A percentile compares a stretch with the other conserved stretches of the same genome.
These are phyloP conservation scores for Thunnus albacares DNA, from an alignment of 2,797 vertebrate genomes.

Conservation along the genomic window DNA sequence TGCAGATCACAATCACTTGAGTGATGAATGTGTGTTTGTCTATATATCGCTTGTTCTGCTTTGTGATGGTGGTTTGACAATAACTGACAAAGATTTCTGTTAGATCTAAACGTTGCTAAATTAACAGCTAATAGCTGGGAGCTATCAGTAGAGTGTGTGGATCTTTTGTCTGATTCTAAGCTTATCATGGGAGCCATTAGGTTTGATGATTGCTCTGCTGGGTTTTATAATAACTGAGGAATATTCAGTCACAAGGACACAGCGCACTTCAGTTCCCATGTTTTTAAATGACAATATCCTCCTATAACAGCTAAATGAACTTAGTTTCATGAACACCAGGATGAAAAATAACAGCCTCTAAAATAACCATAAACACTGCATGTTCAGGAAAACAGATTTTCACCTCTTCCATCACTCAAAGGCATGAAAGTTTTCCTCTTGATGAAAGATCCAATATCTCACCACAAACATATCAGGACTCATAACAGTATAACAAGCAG, in stretches of 20 bases:
- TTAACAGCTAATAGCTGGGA: too few relatives aligned
- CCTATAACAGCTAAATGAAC: constrained; percentile 5
- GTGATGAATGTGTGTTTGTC: too few relatives aligned
- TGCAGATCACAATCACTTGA: too few relatives aligned
- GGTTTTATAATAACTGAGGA: constrained; percentile 11
- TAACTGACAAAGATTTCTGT: too few relatives aligned
- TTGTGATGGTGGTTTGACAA: too few relatives aligned
- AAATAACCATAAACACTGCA: constrained; percentile 18
- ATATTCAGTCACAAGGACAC: constrained; percentile 7
- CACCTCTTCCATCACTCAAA: constrained; percentile 18
- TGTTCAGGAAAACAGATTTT: constrained; percentile 18
- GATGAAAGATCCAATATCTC: constrained; percentile 22
- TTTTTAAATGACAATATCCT: constrained; percentile 3
- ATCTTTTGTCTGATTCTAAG: not conserved
- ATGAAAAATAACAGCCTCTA: constrained; percentile 17
- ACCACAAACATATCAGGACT: constrained; percentile 12
- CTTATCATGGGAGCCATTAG: constrained; percentile 19
- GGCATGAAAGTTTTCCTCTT: not conserved
- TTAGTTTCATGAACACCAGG: not conserved
- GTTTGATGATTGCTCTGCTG: constrained; percentile 6
- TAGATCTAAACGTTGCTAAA: too few relatives aligned
- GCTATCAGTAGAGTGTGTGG: too few relatives aligned
- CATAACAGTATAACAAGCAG: not conserved
- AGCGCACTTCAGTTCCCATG: not conserved
- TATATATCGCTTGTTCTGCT: too few relatives aligned